Evolutionary conservation across 2,113 vertebrate genomes (phyloP).

Genomic region (Aix galericulata): DNA sequence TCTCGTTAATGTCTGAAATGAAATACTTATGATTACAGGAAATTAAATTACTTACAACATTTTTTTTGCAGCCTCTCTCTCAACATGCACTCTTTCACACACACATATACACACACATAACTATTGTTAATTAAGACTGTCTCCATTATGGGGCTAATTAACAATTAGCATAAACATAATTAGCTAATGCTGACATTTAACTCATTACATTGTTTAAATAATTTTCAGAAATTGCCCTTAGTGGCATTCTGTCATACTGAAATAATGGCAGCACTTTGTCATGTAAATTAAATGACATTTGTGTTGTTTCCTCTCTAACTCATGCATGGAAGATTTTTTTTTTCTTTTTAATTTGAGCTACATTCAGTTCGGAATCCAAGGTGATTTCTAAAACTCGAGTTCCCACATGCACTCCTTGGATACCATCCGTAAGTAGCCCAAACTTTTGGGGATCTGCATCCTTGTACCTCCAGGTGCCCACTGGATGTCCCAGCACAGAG

Average conservation of each 20-base stretch:
- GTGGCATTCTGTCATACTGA: constrained; percentile 88
- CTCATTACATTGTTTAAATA: constrained; percentile 95
- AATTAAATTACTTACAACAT: constrained; percentile 79
- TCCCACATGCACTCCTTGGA: background rate
- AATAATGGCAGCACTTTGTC: constrained; percentile 90
- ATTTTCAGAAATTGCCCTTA: constrained; percentile 94
- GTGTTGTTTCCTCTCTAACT: constrained; percentile 67
- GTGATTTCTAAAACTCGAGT: constrained; percentile 5
- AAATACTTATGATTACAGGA: constrained; percentile 82
- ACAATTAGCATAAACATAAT: constrained; percentile 99
- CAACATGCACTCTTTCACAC: constrained; percentile 39
- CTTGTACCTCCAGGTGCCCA: background rate
- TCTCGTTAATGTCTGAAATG: constrained; percentile 55
- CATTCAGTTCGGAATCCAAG: constrained; percentile 11
- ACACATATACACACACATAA: constrained; percentile 73
- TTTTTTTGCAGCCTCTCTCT: constrained; percentile 73
- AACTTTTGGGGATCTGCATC: background rate
- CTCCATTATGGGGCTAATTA: constrained; percentile 96
- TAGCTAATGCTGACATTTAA: constrained; percentile 95
- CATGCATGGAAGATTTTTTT: constrained; percentile 25
- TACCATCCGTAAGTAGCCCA: background rate
- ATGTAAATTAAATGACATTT: constrained; percentile 88
- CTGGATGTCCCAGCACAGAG: background rate
- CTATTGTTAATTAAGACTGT: constrained; percentile 97
- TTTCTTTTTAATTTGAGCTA: background rate